Evolutionary conservation across 2,797 vertebrate species (phyloP).

Genomic region (Gymnoscopelus braueri): DNA sequence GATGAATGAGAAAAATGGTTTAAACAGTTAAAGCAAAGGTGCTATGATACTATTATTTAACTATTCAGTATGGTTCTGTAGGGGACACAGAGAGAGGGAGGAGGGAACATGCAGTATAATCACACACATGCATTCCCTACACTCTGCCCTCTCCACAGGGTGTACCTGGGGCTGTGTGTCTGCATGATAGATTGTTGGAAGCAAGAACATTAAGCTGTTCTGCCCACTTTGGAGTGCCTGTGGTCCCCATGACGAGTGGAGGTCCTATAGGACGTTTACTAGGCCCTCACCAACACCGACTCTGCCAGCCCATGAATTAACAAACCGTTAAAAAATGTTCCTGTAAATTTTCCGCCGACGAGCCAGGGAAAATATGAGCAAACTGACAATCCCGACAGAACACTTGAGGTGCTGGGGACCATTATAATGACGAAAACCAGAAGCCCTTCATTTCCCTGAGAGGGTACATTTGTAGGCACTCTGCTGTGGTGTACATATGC

Average conservation of each 20-base stretch:
- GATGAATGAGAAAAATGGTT: constrained; percentile 13
- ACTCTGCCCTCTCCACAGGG: background rate
- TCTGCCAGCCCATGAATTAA: constrained; percentile 68
- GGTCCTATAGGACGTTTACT: constrained; percentile 63
- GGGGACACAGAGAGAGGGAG: background rate
- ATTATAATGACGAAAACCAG: constrained; percentile 64
- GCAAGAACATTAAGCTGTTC: constrained; percentile 20
- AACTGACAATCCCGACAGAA: constrained; percentile 53
- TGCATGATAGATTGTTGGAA: constrained; percentile 40
- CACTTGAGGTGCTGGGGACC: constrained; percentile 55
- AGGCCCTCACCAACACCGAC: constrained; percentile 57
- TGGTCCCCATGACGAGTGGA: constrained; percentile 43
- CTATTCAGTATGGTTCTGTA: background rate
- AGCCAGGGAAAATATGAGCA: constrained; percentile 61
- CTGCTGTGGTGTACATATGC: constrained; percentile 21
- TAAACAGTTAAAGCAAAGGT: constrained; percentile 9
- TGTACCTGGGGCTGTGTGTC: constrained; percentile 12
- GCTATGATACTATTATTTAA: background rate
- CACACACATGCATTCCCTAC: too few species aligned
- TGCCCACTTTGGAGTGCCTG: constrained; percentile 35
- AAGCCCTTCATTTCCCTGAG: constrained; percentile 43
- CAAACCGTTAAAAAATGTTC: constrained; percentile 65
- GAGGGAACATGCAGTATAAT: background rate
- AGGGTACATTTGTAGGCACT: constrained; percentile 43
- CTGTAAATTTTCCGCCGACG: constrained; percentile 62